Percentiles rank a stretch among this genome's conserved stretches.
Evolutionary conservation across 2,888 invertebrate genomes (phyloP).

Genomic region (Suillia variegata): DNA sequence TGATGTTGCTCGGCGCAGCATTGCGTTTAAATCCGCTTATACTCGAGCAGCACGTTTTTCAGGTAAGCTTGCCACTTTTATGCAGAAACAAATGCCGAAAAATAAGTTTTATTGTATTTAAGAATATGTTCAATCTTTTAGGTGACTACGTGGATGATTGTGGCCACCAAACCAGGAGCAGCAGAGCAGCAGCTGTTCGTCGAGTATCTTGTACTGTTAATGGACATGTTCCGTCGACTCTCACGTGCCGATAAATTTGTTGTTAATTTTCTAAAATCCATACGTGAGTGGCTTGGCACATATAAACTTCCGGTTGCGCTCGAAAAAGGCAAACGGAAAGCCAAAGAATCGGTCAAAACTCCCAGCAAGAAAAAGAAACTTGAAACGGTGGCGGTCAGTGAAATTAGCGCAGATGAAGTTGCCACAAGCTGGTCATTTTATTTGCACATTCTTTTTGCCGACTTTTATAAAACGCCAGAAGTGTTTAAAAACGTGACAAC

Average conservation of each 20-base stretch:
- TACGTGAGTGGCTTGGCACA: conserved; percentile 43
- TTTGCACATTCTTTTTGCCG: conserved; percentile 35
- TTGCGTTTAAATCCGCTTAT: conserved; percentile 55
- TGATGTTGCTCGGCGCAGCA: conserved; percentile 49
- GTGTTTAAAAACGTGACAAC: not conserved
- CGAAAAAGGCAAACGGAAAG: conserved; percentile 28
- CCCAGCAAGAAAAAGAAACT: conserved; percentile 16
- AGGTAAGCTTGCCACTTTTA: too few species aligned
- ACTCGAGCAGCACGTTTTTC: conserved; percentile 49
- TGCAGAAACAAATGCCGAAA: too few species aligned
- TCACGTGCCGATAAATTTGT: conserved; percentile 56
- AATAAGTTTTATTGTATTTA: too few species aligned
- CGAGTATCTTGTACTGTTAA: conserved; percentile 47
- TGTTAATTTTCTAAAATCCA: conserved; percentile 45
- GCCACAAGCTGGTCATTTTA: conserved; percentile 18
- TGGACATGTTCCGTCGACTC: conserved; percentile 57
- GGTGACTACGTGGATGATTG: conserved; percentile 49
- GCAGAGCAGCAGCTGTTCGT: conserved; percentile 39
- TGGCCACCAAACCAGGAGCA: conserved; percentile 36
- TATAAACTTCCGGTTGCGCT: conserved; percentile 23
- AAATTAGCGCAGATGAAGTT: not conserved
- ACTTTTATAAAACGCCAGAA: conserved; percentile 30
- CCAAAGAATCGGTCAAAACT: not conserved
- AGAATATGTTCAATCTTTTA: too few species aligned
- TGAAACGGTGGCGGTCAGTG: not conserved